Percentiles rank a stretch among this genome's conserved stretches.
These are phyloP conservation scores for Haemorhous mexicanus DNA, from an alignment of 2,113 vertebrate genomes.

Conservation along the genomic window DNA sequence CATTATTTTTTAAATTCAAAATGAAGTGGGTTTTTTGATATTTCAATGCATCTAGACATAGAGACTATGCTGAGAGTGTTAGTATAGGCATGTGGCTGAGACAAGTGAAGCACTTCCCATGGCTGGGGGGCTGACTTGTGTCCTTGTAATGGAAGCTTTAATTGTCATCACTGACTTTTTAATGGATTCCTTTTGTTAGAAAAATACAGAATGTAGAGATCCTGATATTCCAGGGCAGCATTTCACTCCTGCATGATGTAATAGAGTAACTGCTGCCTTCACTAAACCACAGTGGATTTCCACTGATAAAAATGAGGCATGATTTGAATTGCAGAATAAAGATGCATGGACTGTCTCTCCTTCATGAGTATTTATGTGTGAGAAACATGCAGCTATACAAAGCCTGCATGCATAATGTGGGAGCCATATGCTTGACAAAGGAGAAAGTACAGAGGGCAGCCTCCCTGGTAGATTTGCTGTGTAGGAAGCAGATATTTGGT, in stretches of 20 bases:
- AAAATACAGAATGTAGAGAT: background rate
- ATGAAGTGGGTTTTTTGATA: background rate
- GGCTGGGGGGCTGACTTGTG: background rate
- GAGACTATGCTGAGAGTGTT: background rate
- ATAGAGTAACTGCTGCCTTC: background rate
- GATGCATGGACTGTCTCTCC: background rate
- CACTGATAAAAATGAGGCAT: background rate
- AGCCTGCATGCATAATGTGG: slow-evolving; percentile 16
- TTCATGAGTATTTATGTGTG: slow-evolving; percentile 27
- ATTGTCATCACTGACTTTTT: background rate
- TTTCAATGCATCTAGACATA: background rate
- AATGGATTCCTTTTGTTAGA: background rate
- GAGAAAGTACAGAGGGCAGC: background rate
- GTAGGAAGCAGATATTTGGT: background rate
- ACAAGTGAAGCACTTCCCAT: background rate
- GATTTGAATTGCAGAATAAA: slow-evolving; percentile 33
- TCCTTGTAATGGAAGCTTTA: background rate
- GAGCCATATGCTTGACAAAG: slow-evolving; percentile 23
- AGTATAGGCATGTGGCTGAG: background rate
- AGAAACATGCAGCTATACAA: slow-evolving; percentile 16
- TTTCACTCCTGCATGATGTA: background rate
- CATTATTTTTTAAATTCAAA: background rate
- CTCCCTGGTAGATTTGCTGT: background rate
- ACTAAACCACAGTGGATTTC: background rate
- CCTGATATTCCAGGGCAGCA: background rate